These are phyloP conservation scores for Sciurus niger DNA, from an alignment of 2,113 vertebrate species.

Conservation along the genomic window DNA sequence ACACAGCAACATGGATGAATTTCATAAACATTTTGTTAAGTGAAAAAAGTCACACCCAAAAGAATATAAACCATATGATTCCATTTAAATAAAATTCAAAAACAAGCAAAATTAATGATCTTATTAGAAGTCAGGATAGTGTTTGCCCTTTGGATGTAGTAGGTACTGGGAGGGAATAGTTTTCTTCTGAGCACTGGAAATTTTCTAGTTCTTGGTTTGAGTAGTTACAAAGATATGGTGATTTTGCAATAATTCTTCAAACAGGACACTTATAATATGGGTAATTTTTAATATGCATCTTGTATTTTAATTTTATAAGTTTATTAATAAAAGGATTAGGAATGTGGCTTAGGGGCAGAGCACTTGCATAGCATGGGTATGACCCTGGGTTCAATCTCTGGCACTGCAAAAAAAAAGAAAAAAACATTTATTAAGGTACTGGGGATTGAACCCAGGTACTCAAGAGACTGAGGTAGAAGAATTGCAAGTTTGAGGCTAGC, in stretches of 20 bases:
- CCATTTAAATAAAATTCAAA: constrained; percentile 27
- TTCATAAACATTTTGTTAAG: constrained; percentile 3
- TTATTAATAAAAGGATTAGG: constrained; percentile 30
- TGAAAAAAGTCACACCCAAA: constrained; percentile 43
- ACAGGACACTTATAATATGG: not conserved
- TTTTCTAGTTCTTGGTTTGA: not conserved
- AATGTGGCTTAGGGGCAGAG: not conserved
- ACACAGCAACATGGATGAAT: not conserved
- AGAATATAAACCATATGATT: not conserved
- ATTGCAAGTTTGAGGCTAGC: not conserved
- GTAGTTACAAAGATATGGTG: not conserved
- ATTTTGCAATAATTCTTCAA: constrained; percentile 43
- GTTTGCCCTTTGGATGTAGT: not conserved
- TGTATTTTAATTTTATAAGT: constrained; percentile 28
- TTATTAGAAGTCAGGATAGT: not conserved
- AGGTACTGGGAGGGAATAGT: too few relatives aligned
- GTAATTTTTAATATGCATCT: constrained; percentile 21
- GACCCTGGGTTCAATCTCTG: too few relatives aligned
- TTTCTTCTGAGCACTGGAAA: not conserved
- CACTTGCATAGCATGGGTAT: too few relatives aligned
- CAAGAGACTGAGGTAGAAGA: not conserved
- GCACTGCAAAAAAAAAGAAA: too few relatives aligned
- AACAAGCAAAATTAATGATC: constrained; percentile 14
- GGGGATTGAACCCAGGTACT: not conserved
- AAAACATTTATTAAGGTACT: too few relatives aligned